These are phyloP conservation scores for Phyllostomus discolor DNA, from an alignment of 2,113 vertebrate genomes.

Conservation along the genomic window DNA sequence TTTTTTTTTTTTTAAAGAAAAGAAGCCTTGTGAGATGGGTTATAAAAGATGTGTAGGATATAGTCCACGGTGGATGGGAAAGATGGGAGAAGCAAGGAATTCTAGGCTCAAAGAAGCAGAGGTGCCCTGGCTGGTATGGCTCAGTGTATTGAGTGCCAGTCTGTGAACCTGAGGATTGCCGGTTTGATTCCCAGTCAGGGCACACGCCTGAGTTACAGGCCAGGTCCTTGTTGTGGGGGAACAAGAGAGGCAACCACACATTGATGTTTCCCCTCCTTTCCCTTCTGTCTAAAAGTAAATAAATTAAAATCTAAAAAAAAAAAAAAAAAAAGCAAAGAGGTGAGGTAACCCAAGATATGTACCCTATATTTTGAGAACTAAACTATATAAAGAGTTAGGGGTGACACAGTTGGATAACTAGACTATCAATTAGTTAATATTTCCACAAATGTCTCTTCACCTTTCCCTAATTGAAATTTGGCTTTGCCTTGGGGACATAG, in stretches of 20 bases:
- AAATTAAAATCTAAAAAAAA: too few species aligned
- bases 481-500: not conserved
- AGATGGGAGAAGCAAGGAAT: not conserved
- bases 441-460: not conserved
- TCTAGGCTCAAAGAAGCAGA: not conserved
- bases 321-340: not conserved
- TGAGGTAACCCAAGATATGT: not conserved
- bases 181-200: too few species aligned
- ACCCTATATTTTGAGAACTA: not conserved
- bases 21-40: not conserved
- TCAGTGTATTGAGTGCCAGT: too few species aligned
- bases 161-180: too few species aligned
- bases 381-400: not conserved
- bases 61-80: not conserved
- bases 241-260: too few species aligned
- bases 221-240: too few species aligned
- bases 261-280: too few species aligned
- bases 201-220: too few species aligned
- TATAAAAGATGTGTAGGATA: not conserved
- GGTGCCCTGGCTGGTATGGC: not conserved
- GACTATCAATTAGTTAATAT: not conserved
- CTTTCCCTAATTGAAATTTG: not conserved
- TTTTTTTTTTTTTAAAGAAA: not conserved
- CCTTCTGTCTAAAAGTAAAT: too few species aligned
- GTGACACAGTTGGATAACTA: not conserved